Base-by-base conservation (phyloP, 1,140 invertebrate genomes). In the Lithobius niger region DNA sequence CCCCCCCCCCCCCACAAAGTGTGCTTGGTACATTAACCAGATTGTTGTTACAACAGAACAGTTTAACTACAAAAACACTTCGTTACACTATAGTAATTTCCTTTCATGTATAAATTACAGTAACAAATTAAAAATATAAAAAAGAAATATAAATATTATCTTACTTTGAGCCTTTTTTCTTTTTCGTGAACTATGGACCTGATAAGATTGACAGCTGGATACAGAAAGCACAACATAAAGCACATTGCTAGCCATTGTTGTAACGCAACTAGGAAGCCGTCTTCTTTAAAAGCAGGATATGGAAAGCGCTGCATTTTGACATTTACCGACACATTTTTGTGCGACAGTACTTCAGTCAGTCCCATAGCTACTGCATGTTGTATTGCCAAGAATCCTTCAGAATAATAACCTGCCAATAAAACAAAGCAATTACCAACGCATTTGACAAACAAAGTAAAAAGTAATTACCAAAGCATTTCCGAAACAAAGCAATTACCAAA, bases 161-260 rank as follows among this genome's bases (percentile, higher is more conserved):
- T 54, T 57, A 74, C 70, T 67, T 75, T 75, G 22, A 75, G 64
- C 3, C 75, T 68, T 57, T 68, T 68, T 55, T 81, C 77, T 62
- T 81, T 81, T 64, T 74, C 70, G 50, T 71, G 60, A n/a, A 68
- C 66, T 60, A 80, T 73, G 49, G 74, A 74, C 65, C 81, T 86
- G 6, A 87, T 82, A 25, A 84, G 82, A 65, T 86, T 84, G 10
- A 86, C 81, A 54, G 81, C 81, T 0, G 86, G 81, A 66, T 86
- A 83, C 1, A 83, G 77, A 63, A 86, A 87, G 63, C 82, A 83
- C 1, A 88, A 65, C 73, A 88, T 77, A 53, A 88, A 79, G 47
- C 90, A 79, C 55, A 88, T 71, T 0, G 84, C 82, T 49, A 88
- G 77, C 62, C 85, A 81, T 56, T 76, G 72, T 63, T 83, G 77